phyloP scores from a whole-genome alignment of 2,113 vertebrate species.

The Reinhardtius hippoglossoides region DNA sequence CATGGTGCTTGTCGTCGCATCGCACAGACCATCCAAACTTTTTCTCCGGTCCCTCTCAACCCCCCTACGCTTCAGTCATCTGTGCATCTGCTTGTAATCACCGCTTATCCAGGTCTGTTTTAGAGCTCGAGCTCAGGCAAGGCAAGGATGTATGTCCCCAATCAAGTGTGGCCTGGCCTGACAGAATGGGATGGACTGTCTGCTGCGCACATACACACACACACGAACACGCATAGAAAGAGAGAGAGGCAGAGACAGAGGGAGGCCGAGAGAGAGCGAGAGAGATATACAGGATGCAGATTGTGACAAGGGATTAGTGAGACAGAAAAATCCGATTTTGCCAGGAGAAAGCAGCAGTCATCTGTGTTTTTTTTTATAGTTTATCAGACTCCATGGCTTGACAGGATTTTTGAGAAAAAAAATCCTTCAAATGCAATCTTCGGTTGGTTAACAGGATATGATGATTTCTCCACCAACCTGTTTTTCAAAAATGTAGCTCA shows the following conservation, averaged over 20 bases:
- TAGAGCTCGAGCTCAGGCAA: slow-evolving; percentile 44
- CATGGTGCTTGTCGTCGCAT: slow-evolving; percentile 66
- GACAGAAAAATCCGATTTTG: slow-evolving; percentile 95
- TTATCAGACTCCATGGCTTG: slow-evolving; percentile 82
- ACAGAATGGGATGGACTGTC: slow-evolving; percentile 82
- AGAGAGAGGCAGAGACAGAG: slow-evolving; percentile 55
- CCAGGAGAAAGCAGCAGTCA: slow-evolving; percentile 88
- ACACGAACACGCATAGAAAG: slow-evolving; percentile 59
- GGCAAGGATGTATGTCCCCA: slow-evolving; percentile 58
- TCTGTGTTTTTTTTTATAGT: slow-evolving; percentile 89
- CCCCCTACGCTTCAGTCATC: slow-evolving; percentile 62
- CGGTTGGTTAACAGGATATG: slow-evolving; percentile 72
- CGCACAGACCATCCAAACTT: slow-evolving; percentile 64
- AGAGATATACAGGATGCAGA: slow-evolving; percentile 88
- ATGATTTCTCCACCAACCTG: slow-evolving; percentile 30
- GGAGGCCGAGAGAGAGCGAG: slow-evolving; percentile 37
- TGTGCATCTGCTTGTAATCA: slow-evolving; percentile 65
- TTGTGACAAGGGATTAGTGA: slow-evolving; percentile 93
- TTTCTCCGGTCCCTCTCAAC: slow-evolving; percentile 50
- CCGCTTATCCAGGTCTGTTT: slow-evolving; percentile 46
- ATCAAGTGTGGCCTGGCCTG: slow-evolving; percentile 78
- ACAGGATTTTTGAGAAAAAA: slow-evolving; percentile 71
- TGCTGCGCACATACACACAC: slow-evolving; percentile 48
- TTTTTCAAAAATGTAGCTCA: slow-evolving; percentile 5
- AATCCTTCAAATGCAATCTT: slow-evolving; percentile 80